Percentiles rank a stretch among this genome's conserved stretches.
These are phyloP conservation scores for Lutjanus erythropterus DNA, from an alignment of 2,113 vertebrate species.

Conservation along the genomic window DNA sequence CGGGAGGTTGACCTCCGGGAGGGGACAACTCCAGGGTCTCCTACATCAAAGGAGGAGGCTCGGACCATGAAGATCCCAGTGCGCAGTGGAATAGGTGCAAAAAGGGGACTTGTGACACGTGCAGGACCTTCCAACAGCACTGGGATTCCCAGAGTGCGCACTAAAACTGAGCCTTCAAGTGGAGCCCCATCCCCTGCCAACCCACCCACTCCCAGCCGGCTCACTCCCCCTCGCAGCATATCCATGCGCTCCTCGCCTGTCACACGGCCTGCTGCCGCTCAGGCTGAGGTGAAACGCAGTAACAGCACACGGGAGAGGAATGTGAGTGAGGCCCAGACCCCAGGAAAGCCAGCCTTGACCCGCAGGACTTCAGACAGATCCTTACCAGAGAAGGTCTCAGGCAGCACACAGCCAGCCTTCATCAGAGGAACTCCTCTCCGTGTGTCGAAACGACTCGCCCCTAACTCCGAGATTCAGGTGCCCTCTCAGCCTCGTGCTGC, in stretches of 20 bases:
- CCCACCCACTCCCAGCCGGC: conserved; percentile 43
- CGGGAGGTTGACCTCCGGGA: conserved; percentile 73
- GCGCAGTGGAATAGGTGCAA: conserved; percentile 74
- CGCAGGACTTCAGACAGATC: conserved; percentile 66
- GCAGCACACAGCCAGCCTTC: conserved; percentile 59
- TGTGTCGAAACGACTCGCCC: conserved; percentile 82
- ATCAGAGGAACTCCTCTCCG: conserved; percentile 77
- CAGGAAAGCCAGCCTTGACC: conserved; percentile 52
- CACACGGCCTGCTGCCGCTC: conserved; percentile 34
- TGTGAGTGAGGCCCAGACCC: conserved; percentile 51
- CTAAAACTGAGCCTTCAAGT: conserved; percentile 73
- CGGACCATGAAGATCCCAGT: conserved; percentile 63
- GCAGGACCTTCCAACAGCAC: conserved; percentile 58
- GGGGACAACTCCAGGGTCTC: conserved; percentile 40
- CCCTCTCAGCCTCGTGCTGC: conserved; percentile 54
- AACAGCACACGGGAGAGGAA: conserved; percentile 65
- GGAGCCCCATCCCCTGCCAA: conserved; percentile 30
- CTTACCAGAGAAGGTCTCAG: conserved; percentile 63
- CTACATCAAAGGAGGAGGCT: conserved; percentile 69
- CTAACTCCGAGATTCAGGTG: conserved; percentile 75
- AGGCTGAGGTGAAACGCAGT: conserved; percentile 68
- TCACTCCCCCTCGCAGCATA: conserved; percentile 56
- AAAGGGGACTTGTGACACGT: conserved; percentile 75
- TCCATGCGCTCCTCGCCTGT: conserved; percentile 70
- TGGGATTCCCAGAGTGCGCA: conserved; percentile 73